phyloP scores from a whole-genome alignment of 2,113 vertebrate species.

The Anser cygnoides region DNA sequence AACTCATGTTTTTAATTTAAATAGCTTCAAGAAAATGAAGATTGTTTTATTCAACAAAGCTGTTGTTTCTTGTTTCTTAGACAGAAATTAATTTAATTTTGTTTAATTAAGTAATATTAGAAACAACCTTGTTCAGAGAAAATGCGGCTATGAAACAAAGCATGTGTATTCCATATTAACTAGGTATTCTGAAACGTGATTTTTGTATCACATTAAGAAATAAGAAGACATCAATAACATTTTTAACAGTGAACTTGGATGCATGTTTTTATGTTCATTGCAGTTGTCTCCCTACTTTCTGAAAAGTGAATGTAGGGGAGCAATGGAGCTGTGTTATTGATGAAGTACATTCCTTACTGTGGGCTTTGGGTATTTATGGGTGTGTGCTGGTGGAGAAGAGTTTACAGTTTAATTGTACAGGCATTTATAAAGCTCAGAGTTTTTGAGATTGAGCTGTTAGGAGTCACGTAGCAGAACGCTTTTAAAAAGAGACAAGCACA shows the following conservation, averaged over 20 bases:
- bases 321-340: background rate
- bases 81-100: constrained; percentile 72
- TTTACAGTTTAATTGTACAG: background rate
- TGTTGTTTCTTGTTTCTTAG: constrained; percentile 69
- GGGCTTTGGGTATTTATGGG: background rate
- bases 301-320: background rate
- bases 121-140: constrained; percentile 55
- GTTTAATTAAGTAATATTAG: constrained; percentile 66
- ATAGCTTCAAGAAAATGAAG: constrained; percentile 73
- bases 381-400: background rate
- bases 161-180: constrained; percentile 10
- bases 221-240: background rate
- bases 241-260: background rate
- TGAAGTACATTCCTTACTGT: background rate
- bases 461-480: background rate
- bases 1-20: constrained; percentile 85
- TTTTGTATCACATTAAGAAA: constrained; percentile 17
- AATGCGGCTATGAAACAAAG: constrained; percentile 25
- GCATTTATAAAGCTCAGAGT: constrained; percentile 32
- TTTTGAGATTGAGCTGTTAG: constrained; percentile 24
- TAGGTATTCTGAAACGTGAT: background rate
- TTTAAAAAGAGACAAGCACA: background rate
- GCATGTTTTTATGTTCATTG: background rate
- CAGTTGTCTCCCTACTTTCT: background rate
- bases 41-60: constrained; percentile 74